Conservation (phyloP, 2,888 invertebrate genomes). For the Bursaphelenchus okinawaensis region DNA sequence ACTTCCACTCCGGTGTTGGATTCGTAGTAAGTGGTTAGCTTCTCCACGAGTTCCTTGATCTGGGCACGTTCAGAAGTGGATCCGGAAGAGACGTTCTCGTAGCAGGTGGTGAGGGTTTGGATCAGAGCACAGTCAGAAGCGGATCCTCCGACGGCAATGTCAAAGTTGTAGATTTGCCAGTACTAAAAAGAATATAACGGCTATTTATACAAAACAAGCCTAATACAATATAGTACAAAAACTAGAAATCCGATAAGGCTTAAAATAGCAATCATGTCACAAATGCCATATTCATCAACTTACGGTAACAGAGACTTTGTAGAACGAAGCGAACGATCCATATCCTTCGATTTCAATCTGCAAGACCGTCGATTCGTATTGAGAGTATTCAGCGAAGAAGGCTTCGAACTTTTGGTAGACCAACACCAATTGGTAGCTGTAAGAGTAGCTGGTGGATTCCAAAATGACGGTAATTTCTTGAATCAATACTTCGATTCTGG, state of each 20-base stretch:
- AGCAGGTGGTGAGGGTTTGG: background rate
- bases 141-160: too few relatives aligned
- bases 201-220: too few relatives aligned
- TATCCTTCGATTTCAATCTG: background rate
- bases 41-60: too few relatives aligned
- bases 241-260: too few relatives aligned
- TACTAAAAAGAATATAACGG: too few relatives aligned
- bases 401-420: slow-evolving; percentile 2
- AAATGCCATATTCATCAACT: too few relatives aligned
- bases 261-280: too few relatives aligned
- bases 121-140: slow-evolving; percentile 11
- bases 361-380: background rate
- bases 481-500: slow-evolving; percentile 1
- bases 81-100: slow-evolving; percentile 1
- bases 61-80: too few relatives aligned
- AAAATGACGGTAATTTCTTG: background rate
- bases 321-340: background rate
- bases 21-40: too few relatives aligned
- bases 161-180: slow-evolving; percentile 4
- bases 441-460: slow-evolving; percentile 1
- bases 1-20: too few relatives aligned
- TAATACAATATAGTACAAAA: too few relatives aligned
- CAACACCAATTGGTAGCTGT: slow-evolving; percentile 1
- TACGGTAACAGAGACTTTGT: background rate
- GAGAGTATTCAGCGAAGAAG: slow-evolving; percentile 1